Evolutionary conservation across 2,888 invertebrate species (phyloP), one percentile per base, ranked within the genome.

Genomic region (Ophion ellenae): DNA sequence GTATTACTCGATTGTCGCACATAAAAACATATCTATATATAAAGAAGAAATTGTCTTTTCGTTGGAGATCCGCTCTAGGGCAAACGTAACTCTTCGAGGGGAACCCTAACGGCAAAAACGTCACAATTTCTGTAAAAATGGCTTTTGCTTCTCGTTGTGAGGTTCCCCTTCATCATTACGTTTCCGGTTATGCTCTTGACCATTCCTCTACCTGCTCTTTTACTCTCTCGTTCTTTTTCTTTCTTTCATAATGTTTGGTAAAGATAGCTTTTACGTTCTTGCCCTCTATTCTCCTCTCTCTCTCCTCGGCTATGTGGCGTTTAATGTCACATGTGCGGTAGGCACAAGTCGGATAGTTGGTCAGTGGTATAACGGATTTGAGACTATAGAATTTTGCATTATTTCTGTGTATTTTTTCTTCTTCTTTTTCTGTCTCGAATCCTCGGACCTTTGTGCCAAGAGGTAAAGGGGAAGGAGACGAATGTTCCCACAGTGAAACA

Each of bases 281-380:
- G 14, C 17, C 14, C 17, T 53, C 53, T 53, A 47, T 47, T 47
- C 10, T 9, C 47, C 53, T 53, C 53, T 53, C 53, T 53, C 17
- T 32, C 14, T 66, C 47, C 53, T 57, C 59, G 32, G 20, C 32
- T 45, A 45, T 53, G 59, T 47, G 10, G 28, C 47, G 59, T 67
- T 59, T 73, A 76, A 85, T 83, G 79, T 82, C 85, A 67, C 79
- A 80, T 57, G 61, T 57, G 45, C 28, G 28, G 36, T 63, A 61
- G 24, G 66, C 76, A 71, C 32, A 85, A 85, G 80, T 85, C 85
- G 85, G 85, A 85, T 85, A 85, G 85, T 85, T 85, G 83, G 85
- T 83, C 85, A 85, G 85, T 85, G 85, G 85, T 76, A 85, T 85
- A 85, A 85, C 85, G 85, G 85, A 79, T 82, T 70, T 14, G 57